Percentiles rank a stretch among this genome's conserved stretches.
Conservation (phyloP, 1,140 invertebrate genomes). For the Tribolium castaneum region DNA sequence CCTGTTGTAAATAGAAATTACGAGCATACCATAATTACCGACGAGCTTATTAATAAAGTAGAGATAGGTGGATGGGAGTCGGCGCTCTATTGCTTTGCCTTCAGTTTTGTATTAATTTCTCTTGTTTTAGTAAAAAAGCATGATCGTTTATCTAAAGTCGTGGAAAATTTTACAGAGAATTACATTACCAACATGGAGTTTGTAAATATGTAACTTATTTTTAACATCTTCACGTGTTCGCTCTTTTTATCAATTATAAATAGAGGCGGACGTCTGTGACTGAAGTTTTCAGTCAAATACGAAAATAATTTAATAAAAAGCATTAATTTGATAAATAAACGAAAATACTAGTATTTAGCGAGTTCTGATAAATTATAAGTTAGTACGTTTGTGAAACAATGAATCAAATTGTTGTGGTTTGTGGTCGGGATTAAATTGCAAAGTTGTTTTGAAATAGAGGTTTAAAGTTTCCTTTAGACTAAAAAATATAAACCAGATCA, state of each 20-base stretch:
- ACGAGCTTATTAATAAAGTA: constrained; percentile 2
- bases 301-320: no score
- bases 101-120: background rate
- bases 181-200: background rate
- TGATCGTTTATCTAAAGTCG: background rate
- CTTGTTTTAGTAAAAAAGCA: background rate
- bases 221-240: background rate
- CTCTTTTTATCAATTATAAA: background rate
- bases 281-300: background rate
- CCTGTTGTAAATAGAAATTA: background rate
- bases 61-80: background rate
- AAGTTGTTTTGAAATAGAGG: no score
- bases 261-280: background rate
- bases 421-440: no score
- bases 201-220: background rate
- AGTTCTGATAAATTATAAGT: no score
- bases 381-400: no score
- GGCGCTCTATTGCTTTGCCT: background rate
- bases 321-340: no score
- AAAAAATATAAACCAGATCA: no score
- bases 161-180: background rate
- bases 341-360: no score
- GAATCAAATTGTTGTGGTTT: no score
- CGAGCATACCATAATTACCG: background rate
- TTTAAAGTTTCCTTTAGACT: no score